These are phyloP conservation scores for Leiothrix lutea DNA, from an alignment of 2,113 vertebrate genomes.

Conservation along the genomic window DNA sequence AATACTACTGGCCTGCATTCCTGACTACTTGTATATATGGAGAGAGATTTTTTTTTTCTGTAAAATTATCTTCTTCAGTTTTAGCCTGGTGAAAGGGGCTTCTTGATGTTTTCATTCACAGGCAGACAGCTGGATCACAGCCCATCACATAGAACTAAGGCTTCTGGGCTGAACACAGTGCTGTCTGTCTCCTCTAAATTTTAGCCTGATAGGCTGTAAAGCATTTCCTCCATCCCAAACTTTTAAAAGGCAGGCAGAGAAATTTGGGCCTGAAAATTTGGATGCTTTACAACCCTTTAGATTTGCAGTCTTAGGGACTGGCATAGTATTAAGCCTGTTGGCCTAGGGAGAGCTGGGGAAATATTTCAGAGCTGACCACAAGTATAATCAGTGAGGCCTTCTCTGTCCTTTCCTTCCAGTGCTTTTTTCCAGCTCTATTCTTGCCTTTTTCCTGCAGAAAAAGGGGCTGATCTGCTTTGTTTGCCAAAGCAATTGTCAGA, in stretches of 20 bases:
- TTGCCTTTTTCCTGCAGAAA: neutral
- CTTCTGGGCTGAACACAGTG: fast-evolving
- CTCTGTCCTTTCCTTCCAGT: neutral
- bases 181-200: neutral
- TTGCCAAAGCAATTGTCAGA: neutral
- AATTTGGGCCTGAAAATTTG: neutral
- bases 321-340: neutral
- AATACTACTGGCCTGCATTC: neutral
- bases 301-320: neutral
- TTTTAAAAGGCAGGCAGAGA: neutral
- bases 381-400: neutral
- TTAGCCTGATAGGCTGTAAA: neutral
- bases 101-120: neutral
- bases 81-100: neutral
- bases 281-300: neutral
- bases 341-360: neutral
- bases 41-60: neutral
- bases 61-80: neutral
- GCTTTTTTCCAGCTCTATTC: neutral
- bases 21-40: neutral
- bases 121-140: neutral
- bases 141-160: neutral
- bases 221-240: neutral
- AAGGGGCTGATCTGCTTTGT: neutral
- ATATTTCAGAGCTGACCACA: neutral